Conservation (phyloP, 2,113 vertebrate genomes). For the Erythrocercus mccallii region DNA sequence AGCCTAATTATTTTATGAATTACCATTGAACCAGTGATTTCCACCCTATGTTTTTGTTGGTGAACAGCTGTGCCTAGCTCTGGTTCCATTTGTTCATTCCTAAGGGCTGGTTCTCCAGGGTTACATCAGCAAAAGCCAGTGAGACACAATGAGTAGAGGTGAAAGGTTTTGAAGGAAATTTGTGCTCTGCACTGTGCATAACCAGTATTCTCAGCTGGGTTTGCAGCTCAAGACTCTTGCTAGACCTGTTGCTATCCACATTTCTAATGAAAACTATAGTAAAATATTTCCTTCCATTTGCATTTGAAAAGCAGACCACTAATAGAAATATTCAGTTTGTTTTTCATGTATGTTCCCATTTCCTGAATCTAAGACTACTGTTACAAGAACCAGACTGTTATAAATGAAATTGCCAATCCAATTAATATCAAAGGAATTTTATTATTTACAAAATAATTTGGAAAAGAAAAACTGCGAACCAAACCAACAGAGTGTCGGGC, state of each 20-base stretch:
- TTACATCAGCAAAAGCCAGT: not conserved
- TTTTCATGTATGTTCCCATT: not conserved
- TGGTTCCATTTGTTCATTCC: not conserved
- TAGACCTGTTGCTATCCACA: not conserved
- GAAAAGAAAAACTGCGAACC: no score
- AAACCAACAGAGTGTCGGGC: no score
- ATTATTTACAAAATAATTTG: no score
- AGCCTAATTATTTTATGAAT: not conserved
- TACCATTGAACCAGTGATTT: not conserved
- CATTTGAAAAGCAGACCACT: not conserved
- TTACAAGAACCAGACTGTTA: not conserved
- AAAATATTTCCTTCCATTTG: not conserved
- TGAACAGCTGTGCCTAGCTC: not conserved
- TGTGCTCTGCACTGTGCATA: accelerated
- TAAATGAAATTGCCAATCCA: no score
- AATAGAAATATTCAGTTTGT: not conserved
- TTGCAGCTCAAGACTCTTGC: not conserved
- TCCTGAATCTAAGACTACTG: not conserved
- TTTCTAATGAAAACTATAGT: not conserved
- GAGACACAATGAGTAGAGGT: not conserved
- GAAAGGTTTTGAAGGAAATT: not conserved
- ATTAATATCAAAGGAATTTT: no score
- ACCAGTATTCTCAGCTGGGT: not conserved
- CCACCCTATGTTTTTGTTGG: not conserved
- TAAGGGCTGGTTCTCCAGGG: not conserved